phyloP scores from a whole-genome alignment of 2,113 vertebrate genomes.

The Otocyon megalotis region DNA sequence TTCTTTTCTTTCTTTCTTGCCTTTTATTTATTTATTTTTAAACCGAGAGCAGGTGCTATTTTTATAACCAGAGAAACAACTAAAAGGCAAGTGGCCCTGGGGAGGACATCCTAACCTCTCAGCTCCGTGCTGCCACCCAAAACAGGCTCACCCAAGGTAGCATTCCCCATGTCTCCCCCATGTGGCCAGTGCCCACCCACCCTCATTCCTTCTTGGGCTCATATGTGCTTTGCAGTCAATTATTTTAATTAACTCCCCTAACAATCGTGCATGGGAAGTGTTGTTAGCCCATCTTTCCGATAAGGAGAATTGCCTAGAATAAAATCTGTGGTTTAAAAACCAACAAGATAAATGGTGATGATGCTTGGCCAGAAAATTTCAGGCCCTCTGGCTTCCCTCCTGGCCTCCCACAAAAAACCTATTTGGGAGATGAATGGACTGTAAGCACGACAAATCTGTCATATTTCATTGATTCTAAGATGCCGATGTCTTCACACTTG shows the following conservation, averaged over 20 bases:
- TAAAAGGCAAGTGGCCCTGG: not conserved
- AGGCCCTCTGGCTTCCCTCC: not conserved
- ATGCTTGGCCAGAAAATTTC: not conserved
- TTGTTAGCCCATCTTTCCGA: not conserved
- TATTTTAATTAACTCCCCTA: not conserved
- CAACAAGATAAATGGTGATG: not conserved
- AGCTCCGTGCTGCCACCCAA: not conserved
- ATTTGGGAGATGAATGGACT: not conserved
- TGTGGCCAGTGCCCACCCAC: not conserved
- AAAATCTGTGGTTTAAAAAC: slow-evolving; percentile 40
- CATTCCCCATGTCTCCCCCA: not conserved
- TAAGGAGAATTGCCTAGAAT: not conserved
- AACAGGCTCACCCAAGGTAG: not conserved
- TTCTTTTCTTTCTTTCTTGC: not conserved
- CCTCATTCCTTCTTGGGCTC: not conserved
- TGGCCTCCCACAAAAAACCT: not conserved
- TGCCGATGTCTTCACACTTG: not conserved
- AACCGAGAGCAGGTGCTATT: not conserved
- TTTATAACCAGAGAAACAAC: slow-evolving; percentile 15
- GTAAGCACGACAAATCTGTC: not conserved
- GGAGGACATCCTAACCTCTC: not conserved
- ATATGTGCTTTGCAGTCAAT: not conserved
- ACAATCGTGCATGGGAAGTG: not conserved
- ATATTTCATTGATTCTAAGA: slow-evolving; percentile 9
- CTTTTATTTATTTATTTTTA: not conserved